Evolutionary conservation across 2,113 vertebrate genomes (phyloP), one percentile per base, ranked within the genome.

Genomic region (Esox niger): DNA sequence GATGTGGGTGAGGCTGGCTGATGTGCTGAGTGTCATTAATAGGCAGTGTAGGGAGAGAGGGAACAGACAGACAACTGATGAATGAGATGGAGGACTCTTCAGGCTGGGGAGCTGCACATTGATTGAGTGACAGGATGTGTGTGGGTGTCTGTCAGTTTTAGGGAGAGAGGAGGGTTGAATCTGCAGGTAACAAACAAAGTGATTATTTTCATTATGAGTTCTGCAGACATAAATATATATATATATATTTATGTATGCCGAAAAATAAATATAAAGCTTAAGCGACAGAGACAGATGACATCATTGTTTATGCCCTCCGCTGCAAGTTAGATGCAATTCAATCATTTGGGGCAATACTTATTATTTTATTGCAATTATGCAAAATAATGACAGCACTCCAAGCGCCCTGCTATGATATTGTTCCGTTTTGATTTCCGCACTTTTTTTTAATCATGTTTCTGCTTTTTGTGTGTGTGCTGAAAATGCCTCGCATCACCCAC

Each of bases 191-290:
- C 63, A 61, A 52, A 74, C 71, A 60, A 70, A 56, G 52, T 77
- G 66, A 81, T 85, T 83, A 81, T 79, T 83, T 74, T 83, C 76
- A 81, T 79, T 74, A 81, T 70, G n/a, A 72, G 59, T 79, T 57
- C 21, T 55, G 72, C 35, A 61, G 60, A n/a, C n/a, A n/a, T n/a
- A n/a, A n/a, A n/a, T n/a, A n/a, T n/a, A n/a, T n/a, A n/a, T n/a
- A n/a, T n/a, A n/a, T n/a, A n/a, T n/a, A n/a, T n/a, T n/a, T n/a
- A n/a, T n/a, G n/a, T n/a, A n/a, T n/a, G n/a, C n/a, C 17, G 47
- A 52, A 52, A 52, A 52, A 23, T 6, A 52, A 68, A 70, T 27
- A 68, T 62, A 62, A n/a, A 49, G 63, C 47, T 70, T 30, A 13
- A 63, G 66, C 32, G 35, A 20, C 30, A 35, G 26, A 49, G 38